These are phyloP conservation scores for Clarias gariepinus DNA, from an alignment of 2,113 vertebrate species.

Conservation along the genomic window DNA sequence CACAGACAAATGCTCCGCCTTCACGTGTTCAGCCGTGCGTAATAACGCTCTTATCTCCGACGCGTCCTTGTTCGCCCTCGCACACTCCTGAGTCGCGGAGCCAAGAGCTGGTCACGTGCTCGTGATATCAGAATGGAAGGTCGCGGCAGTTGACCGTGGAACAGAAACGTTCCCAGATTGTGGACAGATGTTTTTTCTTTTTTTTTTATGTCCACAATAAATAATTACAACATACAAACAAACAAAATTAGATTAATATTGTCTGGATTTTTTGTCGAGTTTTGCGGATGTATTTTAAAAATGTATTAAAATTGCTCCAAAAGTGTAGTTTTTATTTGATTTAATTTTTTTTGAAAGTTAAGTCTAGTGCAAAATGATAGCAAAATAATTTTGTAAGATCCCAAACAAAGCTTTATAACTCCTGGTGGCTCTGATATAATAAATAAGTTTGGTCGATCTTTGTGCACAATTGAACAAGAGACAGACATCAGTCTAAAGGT, in stretches of 20 bases:
- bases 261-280: not conserved
- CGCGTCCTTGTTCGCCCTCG: not conserved
- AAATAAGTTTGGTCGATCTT: no score
- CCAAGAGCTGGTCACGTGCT: not conserved
- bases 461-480: no score
- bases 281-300: no score
- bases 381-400: no score
- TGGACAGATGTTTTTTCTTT: not conserved
- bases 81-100: not conserved
- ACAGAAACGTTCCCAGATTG: not conserved
- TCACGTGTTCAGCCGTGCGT: not conserved
- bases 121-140: constrained; percentile 19
- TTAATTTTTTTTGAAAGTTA: no score
- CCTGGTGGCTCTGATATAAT: no score
- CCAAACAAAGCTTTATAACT: no score
- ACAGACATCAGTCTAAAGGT: no score
- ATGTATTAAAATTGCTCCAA: no score
- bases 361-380: no score
- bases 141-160: not conserved
- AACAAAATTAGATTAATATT: not conserved
- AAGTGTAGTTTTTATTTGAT: no score
- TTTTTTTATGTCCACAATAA: not conserved
- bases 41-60: not conserved
- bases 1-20: not conserved
- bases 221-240: not conserved